Evolutionary conservation across 2,113 vertebrate genomes (phyloP).

Genomic region (Ibidorhyncha struthersii): DNA sequence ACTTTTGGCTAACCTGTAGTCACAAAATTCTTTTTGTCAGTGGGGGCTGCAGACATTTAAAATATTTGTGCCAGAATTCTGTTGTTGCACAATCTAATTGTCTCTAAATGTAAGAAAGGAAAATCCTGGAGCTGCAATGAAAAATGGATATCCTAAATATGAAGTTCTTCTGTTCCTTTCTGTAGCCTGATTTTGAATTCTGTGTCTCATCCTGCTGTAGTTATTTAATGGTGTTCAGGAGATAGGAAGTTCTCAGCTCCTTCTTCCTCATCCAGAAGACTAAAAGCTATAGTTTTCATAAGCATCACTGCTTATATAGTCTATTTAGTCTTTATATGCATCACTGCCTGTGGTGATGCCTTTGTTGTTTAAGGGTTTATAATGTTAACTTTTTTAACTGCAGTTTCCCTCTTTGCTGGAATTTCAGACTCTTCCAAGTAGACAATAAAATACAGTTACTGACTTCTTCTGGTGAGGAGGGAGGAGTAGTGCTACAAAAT

Average conservation of each 20-base stretch:
- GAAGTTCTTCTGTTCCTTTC: not conserved
- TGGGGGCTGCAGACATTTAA: not conserved
- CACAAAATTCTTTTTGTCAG: not conserved
- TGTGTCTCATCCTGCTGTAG: not conserved
- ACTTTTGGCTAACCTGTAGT: not conserved
- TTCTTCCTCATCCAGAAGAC: not conserved
- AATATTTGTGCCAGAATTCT: not conserved
- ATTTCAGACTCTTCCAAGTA: not conserved
- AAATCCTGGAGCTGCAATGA: not conserved
- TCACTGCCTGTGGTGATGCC: not conserved
- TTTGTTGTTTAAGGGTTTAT: not conserved
- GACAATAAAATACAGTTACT: not conserved
- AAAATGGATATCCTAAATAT: not conserved
- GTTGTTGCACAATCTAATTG: not conserved
- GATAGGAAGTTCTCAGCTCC: not conserved
- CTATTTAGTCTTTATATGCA: not conserved
- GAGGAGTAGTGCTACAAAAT: not conserved
- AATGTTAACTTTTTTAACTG: not conserved
- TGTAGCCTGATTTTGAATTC: not conserved
- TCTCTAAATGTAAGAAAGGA: not conserved
- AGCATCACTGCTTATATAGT: not conserved
- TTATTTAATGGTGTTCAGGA: not conserved
- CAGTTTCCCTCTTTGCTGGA: not conserved
- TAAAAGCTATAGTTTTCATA: not conserved
- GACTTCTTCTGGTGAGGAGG: not conserved